Base-by-base conservation (phyloP, 2,113 vertebrate species). In the Atrichornis clamosus region DNA sequence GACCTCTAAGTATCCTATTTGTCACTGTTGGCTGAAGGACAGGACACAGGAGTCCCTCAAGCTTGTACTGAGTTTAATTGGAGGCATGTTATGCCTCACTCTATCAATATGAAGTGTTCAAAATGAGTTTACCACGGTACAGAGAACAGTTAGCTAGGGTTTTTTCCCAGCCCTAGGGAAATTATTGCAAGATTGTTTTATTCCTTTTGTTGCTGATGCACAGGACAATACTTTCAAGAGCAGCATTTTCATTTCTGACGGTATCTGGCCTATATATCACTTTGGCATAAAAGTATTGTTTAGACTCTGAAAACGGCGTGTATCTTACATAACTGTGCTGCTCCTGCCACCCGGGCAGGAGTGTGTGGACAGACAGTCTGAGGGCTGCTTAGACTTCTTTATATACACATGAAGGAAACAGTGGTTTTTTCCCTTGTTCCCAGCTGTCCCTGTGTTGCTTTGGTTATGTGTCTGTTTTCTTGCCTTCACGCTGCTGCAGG, bases 221-320 rank as follows among this genome's bases (percentile, higher is more conserved):
- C n/a, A 70, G 72, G 90, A 87, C 91, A 84, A 9, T 70, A 52
- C 74, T 79, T 94, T 49, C 68, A 65, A 17, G 47, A 83, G 67
- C 56, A 70, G 55, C 72, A 56, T 83, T 96, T 90, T 84, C 47
- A 47, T 85, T 92, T 90, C 82, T 96, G 87, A 42, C 59, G 46
- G 63, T 63, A 85, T 64, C 63, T 85, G 35, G 39, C 63, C 79
- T 67, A 41, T 94, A 80, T 88, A 85, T 96, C 91, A 95, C 79
- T 80, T 60, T 44, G 70, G 26, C 53, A 50, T 89, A 20, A 28
- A 83, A 83, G 39, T 63, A 10, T 82, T 83, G 50, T 85, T 95
- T 83, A 55, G 55, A 62, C 53, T 62, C 28, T 91, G 65, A 37
- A 73, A 64, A 50, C 37, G 6, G 19, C 32, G 2, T 16, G 13